Evolutionary conservation across 2,888 invertebrate genomes (phyloP).

Genomic region (Mactromeris polynyma): DNA sequence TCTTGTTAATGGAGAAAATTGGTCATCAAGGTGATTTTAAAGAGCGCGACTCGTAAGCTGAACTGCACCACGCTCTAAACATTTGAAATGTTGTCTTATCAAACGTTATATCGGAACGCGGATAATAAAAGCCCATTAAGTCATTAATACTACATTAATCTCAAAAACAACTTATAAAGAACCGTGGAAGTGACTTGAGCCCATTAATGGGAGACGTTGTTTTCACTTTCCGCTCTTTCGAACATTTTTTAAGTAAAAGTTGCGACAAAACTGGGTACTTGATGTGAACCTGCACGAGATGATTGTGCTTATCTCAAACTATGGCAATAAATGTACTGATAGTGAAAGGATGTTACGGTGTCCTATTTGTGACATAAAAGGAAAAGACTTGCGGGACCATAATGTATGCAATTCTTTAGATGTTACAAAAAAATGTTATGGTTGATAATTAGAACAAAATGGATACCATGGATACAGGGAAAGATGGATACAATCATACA

Average conservation of each 20-base stretch:
- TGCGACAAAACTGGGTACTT: background rate
- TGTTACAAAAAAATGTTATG: no score
- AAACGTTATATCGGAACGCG: background rate
- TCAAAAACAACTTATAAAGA: background rate
- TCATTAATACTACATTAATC: constrained; percentile 12
- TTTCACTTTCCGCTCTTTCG: background rate
- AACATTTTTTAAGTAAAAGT: background rate
- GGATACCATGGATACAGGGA: no score
- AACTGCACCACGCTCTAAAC: background rate
- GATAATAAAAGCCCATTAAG: background rate
- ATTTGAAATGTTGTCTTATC: background rate
- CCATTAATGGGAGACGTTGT: background rate
- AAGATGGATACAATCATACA: no score
- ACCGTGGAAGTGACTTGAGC: background rate
- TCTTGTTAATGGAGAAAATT: constrained; percentile 2
- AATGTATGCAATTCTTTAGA: no score
- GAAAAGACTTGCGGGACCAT: no score
- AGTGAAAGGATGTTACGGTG: no score
- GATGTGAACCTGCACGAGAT: background rate
- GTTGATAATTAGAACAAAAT: no score
- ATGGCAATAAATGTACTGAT: background rate
- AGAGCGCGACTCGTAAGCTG: background rate
- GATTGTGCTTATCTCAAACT: background rate
- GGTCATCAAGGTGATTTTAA: background rate
- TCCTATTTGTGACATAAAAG: no score